Conservation (phyloP, 2,888 invertebrate genomes). For the Troides aeacus region DNA sequence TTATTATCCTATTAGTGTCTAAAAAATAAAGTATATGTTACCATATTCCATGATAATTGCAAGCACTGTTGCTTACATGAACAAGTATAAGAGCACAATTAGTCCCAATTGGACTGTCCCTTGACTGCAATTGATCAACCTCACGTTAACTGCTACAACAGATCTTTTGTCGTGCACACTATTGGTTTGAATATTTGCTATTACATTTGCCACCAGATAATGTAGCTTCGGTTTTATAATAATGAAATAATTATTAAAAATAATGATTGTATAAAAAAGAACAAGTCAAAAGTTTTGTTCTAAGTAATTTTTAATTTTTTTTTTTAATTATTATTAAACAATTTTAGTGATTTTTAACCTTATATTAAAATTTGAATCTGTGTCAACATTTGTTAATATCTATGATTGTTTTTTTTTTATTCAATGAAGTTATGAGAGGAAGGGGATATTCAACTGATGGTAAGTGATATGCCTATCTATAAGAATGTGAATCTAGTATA, state of each 20-base stretch:
- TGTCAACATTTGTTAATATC: too few relatives aligned
- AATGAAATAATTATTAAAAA: background rate
- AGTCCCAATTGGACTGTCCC: constrained; percentile 55
- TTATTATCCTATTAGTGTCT: too few relatives aligned
- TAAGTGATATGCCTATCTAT: too few relatives aligned
- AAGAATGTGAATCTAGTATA: too few relatives aligned
- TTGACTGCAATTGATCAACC: constrained; percentile 37
- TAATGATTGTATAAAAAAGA: background rate
- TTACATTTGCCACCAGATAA: background rate
- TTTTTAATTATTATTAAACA: too few relatives aligned
- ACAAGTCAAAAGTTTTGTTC: too few relatives aligned
- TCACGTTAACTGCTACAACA: constrained; percentile 16
- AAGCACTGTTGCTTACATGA: constrained; percentile 25
- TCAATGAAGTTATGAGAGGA: too few relatives aligned
- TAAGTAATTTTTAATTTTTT: too few relatives aligned
- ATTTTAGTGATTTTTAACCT: too few relatives aligned
- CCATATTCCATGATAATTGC: constrained; percentile 28
- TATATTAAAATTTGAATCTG: too few relatives aligned
- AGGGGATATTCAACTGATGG: too few relatives aligned
- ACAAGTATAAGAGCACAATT: constrained; percentile 49
- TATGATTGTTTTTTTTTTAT: too few relatives aligned
- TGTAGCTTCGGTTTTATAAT: background rate
- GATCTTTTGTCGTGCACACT: constrained; percentile 11
- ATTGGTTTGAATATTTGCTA: background rate
- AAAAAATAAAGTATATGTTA: background rate